A percentile compares a stretch with the other conserved stretches of the same genome.
These are phyloP conservation scores for Pachyuromys duprasi DNA, from an alignment of 2,797 vertebrate genomes.

Conservation along the genomic window DNA sequence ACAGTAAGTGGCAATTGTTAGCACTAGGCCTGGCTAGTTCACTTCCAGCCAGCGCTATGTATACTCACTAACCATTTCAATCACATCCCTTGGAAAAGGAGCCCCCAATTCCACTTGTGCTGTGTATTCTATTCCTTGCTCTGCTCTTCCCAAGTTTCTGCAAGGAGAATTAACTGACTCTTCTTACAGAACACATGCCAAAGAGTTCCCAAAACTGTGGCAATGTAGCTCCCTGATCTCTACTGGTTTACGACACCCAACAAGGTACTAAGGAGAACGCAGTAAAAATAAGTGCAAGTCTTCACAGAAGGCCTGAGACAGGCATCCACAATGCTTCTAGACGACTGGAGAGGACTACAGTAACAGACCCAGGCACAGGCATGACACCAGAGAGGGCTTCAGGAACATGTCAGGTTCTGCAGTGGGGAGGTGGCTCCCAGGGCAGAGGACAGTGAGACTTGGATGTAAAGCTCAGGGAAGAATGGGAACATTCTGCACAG, in stretches of 20 bases:
- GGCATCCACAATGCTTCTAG: not conserved
- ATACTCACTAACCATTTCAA: not conserved
- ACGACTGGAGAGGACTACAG: not conserved
- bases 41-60: not conserved
- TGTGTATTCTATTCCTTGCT: rapidly evolving
- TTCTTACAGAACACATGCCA: not conserved
- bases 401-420: rapidly evolving
- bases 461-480: not conserved
- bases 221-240: not conserved
- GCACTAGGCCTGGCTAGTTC: not conserved
- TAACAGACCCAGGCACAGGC: rapidly evolving
- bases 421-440: not conserved
- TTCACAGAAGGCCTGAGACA: not conserved
- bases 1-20: not conserved
- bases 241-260: not conserved
- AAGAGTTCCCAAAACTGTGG: not conserved
- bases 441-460: not conserved
- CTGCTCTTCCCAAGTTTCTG: not conserved
- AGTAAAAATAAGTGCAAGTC: not conserved
- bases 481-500: conserved; percentile 21
- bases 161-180: not conserved
- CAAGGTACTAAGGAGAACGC: not conserved
- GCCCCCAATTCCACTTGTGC: not conserved
- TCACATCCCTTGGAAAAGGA: not conserved
- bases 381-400: not conserved